phyloP scores from a whole-genome alignment of 2,113 vertebrate genomes.

The Bufo gargarizans region DNA sequence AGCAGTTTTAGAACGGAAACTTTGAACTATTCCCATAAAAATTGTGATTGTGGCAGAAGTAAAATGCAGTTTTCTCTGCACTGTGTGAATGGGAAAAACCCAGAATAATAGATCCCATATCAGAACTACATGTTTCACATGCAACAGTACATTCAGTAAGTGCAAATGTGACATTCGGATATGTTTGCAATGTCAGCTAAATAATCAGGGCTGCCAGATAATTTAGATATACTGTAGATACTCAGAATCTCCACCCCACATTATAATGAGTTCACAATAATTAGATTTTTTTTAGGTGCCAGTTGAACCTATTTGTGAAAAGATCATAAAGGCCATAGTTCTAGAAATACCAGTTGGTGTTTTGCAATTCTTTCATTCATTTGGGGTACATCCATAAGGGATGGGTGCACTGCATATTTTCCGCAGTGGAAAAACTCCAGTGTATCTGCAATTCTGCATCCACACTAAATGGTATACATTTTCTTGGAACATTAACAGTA shows the following conservation, averaged over 20 bases:
- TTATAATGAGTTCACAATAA: not conserved
- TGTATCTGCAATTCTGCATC: too few species aligned
- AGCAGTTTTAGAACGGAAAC: not conserved
- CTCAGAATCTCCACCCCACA: not conserved
- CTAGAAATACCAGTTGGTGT: not conserved
- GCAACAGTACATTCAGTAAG: constrained; percentile 26
- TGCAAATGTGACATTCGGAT: constrained; percentile 5
- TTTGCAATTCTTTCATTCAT: not conserved
- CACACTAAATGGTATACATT: too few species aligned
- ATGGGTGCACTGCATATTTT: too few species aligned
- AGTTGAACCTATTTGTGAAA: not conserved
- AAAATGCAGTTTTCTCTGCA: not conserved
- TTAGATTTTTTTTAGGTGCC: not conserved
- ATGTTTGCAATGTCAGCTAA: constrained; percentile 13
- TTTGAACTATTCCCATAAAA: not conserved
- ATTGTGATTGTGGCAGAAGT: not conserved
- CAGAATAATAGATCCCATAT: constrained; percentile 1
- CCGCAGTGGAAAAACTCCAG: too few species aligned
- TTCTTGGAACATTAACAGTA: too few species aligned
- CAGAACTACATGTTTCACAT: not conserved
- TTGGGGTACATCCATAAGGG: too few species aligned
- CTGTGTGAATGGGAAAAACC: not conserved
- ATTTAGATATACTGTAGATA: not conserved
- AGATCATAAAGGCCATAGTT: not conserved
- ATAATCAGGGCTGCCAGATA: not conserved